Base-by-base conservation (phyloP, 1,140 invertebrate genomes). In the Chelonus insularis region DNA sequence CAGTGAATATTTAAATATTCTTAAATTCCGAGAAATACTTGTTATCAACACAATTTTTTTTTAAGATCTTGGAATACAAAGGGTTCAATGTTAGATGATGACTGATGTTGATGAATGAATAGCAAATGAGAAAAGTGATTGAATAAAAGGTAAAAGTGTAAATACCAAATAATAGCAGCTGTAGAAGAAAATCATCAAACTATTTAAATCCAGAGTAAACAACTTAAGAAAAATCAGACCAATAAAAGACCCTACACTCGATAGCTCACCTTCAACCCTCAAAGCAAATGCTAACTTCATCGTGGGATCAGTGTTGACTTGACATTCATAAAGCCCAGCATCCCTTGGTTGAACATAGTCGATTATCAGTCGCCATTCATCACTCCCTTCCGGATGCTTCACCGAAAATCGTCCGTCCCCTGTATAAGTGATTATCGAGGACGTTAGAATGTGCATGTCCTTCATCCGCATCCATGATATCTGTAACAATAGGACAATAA, bases 391-490 rank as follows among this genome's bases (percentile, higher is more conserved):
- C 0, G 91, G 87, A 79, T 95, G 92, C 9, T 91, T 84, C 0
- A 94, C 89, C 48, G 90, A 89, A 80, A 95, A 95, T 66, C 93
- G 82, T 43, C 86, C 89, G 78, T 95, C 93, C 0, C 91, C 91
- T 0, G 93, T 95, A 77, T 95, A 96, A 11, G 91, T 93, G 75
- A 90, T 90, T 60, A 91, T 89, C 68, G 90, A 90, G 0, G 91
- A 92, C 1, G 93, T 95, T 52, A 95, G 82, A 72, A 95, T 94
- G 75, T 95, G 93, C 18, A 95, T 84, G 80, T 96, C 93, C 7
- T 91, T 84, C 72, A 94, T 93, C 9, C 94, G 83, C 86, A 96
- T 95, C 93, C 94, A 95, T 0, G 93, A 95, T 37, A 96, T 89
- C 93, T 95, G 83, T 5, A 75, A 74, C 23, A 64, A 69, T 6